Percentiles rank a stretch among this genome's conserved stretches.
These are phyloP conservation scores for Podarcis siculus DNA, from an alignment of 2,797 vertebrate species.

Conservation along the genomic window DNA sequence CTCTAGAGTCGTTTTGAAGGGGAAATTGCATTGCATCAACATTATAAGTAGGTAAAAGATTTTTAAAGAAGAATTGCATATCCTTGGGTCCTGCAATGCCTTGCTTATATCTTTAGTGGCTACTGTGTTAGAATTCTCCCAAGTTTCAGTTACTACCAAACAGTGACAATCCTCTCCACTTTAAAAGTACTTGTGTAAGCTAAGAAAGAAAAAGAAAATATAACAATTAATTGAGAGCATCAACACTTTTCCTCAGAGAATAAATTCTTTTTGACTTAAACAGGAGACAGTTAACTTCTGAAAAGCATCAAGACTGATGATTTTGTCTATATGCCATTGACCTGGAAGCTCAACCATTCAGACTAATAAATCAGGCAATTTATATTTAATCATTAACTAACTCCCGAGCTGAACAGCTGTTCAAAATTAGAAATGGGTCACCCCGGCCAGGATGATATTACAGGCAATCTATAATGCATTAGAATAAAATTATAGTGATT, in stretches of 20 bases:
- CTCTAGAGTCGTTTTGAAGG: not conserved
- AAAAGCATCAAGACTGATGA: conserved; percentile 98
- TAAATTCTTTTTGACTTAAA: conserved; percentile 89
- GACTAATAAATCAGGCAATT: conserved; percentile 99
- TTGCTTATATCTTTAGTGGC: not conserved
- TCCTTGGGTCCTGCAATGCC: not conserved
- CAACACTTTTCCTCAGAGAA: conserved; percentile 77
- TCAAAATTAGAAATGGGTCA: conserved; percentile 99
- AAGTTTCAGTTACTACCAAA: conserved; percentile 11
- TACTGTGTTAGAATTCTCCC: not conserved
- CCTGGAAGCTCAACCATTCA: conserved; percentile 97
- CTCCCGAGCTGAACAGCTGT: conserved; percentile 98
- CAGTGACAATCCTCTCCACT: not conserved
- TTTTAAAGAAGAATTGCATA: rapidly evolving
- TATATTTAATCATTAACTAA: conserved; percentile 99
- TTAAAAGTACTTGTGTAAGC: conserved; percentile 46
- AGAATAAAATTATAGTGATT: conserved; percentile 99
- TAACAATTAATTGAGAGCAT: conserved; percentile 75
- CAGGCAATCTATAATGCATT: conserved; percentile 99
- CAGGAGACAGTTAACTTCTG: conserved; percentile 91
- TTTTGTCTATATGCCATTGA: conserved; percentile 99
- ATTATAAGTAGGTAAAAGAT: not conserved
- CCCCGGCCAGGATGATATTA: conserved; percentile 97
- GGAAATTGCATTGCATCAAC: not conserved
- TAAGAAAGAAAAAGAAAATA: conserved; percentile 54